Percentiles rank a stretch among this genome's conserved stretches.
Conservation (phyloP, 1,140 invertebrate species). For the Megalonaias nervosa region DNA sequence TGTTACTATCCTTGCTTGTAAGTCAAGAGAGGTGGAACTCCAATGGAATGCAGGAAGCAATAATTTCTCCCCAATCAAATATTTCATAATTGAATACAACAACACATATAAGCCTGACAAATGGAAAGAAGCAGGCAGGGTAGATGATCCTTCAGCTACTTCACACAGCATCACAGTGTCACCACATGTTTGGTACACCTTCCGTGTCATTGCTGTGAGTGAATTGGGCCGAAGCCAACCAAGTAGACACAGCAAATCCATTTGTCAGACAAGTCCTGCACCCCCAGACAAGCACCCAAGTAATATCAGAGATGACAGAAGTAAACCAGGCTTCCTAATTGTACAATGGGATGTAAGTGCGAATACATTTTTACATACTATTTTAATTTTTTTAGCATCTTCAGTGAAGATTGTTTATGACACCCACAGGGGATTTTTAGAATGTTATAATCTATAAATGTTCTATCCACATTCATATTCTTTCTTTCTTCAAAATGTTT, state of each 20-base stretch:
- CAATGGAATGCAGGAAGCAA: slow-evolving; percentile 83
- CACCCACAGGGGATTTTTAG: too few species aligned
- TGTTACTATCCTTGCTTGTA: slow-evolving; percentile 70
- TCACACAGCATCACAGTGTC: slow-evolving; percentile 30
- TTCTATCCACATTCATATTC: too few species aligned
- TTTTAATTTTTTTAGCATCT: too few species aligned
- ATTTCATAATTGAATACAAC: slow-evolving; percentile 93
- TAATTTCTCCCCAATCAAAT: slow-evolving; percentile 92
- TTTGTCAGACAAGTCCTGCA: slow-evolving; percentile 21
- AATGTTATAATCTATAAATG: too few species aligned
- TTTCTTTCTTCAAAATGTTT: too few species aligned
- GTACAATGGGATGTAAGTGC: slow-evolving; percentile 42
- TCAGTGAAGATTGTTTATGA: too few species aligned
- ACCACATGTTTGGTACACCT: slow-evolving; percentile 38
- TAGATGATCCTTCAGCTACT: neutral
- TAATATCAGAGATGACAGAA: slow-evolving; percentile 22
- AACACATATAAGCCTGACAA: slow-evolving; percentile 93
- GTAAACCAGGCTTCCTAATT: slow-evolving; percentile 30
- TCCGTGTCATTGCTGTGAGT: slow-evolving; percentile 40
- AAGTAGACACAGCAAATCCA: slow-evolving; percentile 20
- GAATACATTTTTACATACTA: too few species aligned
- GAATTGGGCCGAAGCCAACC: slow-evolving; percentile 24
- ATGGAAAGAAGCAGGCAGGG: slow-evolving; percentile 76
- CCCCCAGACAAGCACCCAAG: slow-evolving; percentile 25
- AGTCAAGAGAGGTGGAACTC: slow-evolving; percentile 76